Conservation (phyloP, 2,113 vertebrate species). For the Pseudolaguvia tuberculata region DNA sequence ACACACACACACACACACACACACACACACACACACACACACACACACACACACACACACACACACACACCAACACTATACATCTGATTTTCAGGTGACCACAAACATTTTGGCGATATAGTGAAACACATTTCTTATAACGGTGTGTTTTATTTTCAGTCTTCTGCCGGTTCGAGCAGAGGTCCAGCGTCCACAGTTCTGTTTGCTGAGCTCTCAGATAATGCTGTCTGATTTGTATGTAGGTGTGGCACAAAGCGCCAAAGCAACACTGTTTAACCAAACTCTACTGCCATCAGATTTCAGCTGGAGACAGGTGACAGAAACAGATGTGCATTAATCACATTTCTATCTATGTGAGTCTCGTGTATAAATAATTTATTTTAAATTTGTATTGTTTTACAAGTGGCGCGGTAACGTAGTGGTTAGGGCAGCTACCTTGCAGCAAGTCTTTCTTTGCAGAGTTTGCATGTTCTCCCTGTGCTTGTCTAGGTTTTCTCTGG, state of each 20-base stretch:
- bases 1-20: no score
- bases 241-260: slow-evolving; percentile 65
- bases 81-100: neutral
- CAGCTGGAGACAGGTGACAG: slow-evolving; percentile 67
- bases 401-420: no score
- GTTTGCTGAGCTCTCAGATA: slow-evolving; percentile 74
- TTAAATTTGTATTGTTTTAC: neutral
- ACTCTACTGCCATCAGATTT: slow-evolving; percentile 77
- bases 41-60: neutral
- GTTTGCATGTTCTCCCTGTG: no score
- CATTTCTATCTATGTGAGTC: neutral
- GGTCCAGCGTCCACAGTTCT: slow-evolving; percentile 77
- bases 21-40: slow-evolving; percentile 9
- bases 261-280: slow-evolving; percentile 77
- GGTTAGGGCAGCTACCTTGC: no score
- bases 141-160: slow-evolving; percentile 63
- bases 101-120: neutral
- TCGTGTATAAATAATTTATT: neutral
- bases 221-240: slow-evolving; percentile 73
- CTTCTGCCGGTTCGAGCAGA: slow-evolving; percentile 78
- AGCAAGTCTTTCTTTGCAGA: no score
- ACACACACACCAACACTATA: neutral
- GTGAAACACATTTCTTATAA: neutral
- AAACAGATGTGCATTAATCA: neutral
- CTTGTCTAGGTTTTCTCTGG: no score